Base-by-base conservation (phyloP, 1,140 invertebrate genomes). In the Meloidogyne exigua region DNA sequence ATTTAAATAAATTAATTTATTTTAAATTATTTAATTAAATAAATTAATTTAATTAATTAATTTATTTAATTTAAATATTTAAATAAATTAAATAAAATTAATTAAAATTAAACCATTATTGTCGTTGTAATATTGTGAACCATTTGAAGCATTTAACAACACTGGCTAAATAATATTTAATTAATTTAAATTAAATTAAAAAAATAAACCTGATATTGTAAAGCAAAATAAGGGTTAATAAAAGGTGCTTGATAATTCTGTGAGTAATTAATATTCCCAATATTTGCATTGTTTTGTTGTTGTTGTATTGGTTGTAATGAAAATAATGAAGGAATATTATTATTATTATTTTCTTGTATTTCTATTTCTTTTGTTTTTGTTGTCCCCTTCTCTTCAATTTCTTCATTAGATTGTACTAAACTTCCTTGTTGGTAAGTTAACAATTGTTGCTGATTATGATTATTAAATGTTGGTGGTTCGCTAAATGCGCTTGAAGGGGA, bases 401-500 rank as follows among this genome's bases (percentile, higher is more conserved):
- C 18, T 18, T 49, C 44, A 49, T 2, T n/a, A 18, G 7, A n/a
- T n/a, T n/a, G n/a, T n/a, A n/a, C n/a, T n/a, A n/a, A n/a, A n/a
- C n/a, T n/a, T 21, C 18, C 18, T 57, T n/a, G 18, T 57, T 57
- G 49, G 15, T 44, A 44, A 2, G 42, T 44, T 44, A 44, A 42
- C 12, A 42, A 44, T 57, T 57, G 44, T 57, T 57, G 44, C 18
- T 49, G 12, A 49, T 49, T 18, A 15, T 57, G 18, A n/a, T n/a
- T n/a, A n/a, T n/a, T n/a, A n/a, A n/a, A n/a, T n/a, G n/a, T 36
- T 15, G n/a, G 13, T n/a, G 72, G 72, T 32, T 73, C 72, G 23
- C 72, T 73, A 62, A 64, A 73, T 7, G 72, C 72, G 21, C 66
- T 68, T 21, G 72, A 12, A 21, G 72, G 72, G 15, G 72, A 73